Conservation (phyloP, 2,888 invertebrate genomes). For the Timema podura region DNA sequence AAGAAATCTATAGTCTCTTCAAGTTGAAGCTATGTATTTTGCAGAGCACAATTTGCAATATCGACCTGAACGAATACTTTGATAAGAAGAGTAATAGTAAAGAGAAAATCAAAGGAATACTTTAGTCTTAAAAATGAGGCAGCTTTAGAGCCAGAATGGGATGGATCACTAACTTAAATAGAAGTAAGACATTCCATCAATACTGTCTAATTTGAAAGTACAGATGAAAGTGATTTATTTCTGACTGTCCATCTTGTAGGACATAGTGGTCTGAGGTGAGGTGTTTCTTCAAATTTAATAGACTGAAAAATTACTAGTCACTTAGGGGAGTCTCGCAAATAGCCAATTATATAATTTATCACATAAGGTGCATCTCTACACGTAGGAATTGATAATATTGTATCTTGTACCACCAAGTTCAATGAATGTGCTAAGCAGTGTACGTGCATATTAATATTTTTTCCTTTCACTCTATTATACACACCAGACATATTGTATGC, state of each 20-base stretch:
- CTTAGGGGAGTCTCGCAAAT: constrained; percentile 4
- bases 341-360: constrained; percentile 5
- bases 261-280: not conserved
- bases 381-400: not conserved
- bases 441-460: not conserved
- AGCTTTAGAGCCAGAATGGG: constrained; percentile 13
- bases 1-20: constrained; percentile 2
- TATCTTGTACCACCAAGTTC: constrained; percentile 16
- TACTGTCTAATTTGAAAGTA: not conserved
- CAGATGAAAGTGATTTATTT: not conserved
- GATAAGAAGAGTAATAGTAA: constrained; percentile 13
- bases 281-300: not conserved
- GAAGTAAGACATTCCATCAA: not conserved
- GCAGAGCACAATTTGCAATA: constrained; percentile 6
- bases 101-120: constrained; percentile 15
- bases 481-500: constrained; percentile 2
- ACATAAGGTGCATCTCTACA: not conserved
- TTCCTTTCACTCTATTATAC: constrained; percentile 13
- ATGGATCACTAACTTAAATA: not conserved
- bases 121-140: constrained; percentile 15
- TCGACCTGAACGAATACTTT: constrained; percentile 14
- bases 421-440: constrained; percentile 15
- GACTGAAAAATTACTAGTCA: constrained; percentile 9
- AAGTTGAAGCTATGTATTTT: not conserved
- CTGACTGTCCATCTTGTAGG: not conserved